phyloP scores from a whole-genome alignment of 2,888 invertebrate genomes.

The Carcina quercana region DNA sequence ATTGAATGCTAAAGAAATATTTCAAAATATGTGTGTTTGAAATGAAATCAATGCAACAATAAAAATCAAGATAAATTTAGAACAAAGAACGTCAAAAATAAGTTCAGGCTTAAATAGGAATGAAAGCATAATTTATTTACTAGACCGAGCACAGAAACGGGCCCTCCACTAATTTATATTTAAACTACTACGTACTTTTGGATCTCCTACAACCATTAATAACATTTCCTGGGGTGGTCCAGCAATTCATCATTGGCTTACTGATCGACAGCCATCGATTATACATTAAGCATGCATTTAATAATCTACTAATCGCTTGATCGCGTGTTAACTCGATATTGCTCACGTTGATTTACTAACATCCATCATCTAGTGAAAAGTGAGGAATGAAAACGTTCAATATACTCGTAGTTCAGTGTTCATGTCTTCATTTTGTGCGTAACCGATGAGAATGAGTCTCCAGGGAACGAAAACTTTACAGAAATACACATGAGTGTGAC shows the following conservation, averaged over 20 bases:
- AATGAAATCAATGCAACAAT: too few species aligned
- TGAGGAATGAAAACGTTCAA: constrained; percentile 17
- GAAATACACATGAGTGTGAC: too few species aligned
- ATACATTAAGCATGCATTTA: constrained; percentile 51
- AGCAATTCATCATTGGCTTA: constrained; percentile 37
- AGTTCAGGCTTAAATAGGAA: too few species aligned
- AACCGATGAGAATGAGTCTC: too few species aligned
- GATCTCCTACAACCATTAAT: not conserved
- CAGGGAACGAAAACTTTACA: too few species aligned
- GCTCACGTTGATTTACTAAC: constrained; percentile 28
- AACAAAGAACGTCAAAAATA: not conserved
- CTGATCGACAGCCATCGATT: constrained; percentile 51
- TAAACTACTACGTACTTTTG: not conserved
- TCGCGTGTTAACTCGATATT: constrained; percentile 45
- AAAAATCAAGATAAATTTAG: not conserved
- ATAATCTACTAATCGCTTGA: constrained; percentile 49
- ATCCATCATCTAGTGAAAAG: constrained; percentile 24
- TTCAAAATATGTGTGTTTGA: too few species aligned
- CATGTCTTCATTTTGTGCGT: too few species aligned
- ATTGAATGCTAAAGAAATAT: too few species aligned
- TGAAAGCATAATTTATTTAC: too few species aligned
- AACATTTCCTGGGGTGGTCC: not conserved
- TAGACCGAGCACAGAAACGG: too few species aligned
- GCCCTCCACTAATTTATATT: too few species aligned
- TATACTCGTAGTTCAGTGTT: too few species aligned